phyloP scores from a whole-genome alignment of 1,140 invertebrate genomes.

The Magallana gigas region DNA sequence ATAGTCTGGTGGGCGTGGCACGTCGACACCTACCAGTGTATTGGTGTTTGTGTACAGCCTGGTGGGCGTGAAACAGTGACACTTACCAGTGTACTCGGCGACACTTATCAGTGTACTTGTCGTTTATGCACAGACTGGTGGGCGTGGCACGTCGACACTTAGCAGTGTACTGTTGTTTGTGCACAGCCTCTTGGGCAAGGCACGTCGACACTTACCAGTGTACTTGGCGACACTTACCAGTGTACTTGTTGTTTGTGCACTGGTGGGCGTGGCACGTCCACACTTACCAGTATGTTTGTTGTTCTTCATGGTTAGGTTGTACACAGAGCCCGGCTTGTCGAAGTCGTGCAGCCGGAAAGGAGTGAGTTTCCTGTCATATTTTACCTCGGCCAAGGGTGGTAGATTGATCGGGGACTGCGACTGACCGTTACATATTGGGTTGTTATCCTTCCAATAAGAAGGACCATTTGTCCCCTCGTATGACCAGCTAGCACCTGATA shows the following conservation, averaged over 20 bases:
- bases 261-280: neutral
- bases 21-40: slow-evolving; percentile 30
- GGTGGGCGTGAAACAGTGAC: too few relatives aligned
- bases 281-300: slow-evolving; percentile 39
- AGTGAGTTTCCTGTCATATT: slow-evolving; percentile 18
- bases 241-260: too few relatives aligned
- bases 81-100: too few relatives aligned
- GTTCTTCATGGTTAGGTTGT: slow-evolving; percentile 41
- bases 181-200: too few relatives aligned
- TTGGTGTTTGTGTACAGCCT: neutral
- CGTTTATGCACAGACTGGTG: too few relatives aligned
- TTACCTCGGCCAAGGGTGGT: slow-evolving; percentile 14
- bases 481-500: neutral
- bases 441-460: neutral
- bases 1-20: too few relatives aligned
- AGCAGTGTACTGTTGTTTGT: too few relatives aligned
- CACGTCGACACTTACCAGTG: slow-evolving; percentile 31
- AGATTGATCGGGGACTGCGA: slow-evolving; percentile 41
- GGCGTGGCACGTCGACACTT: too few relatives aligned
- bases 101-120: too few relatives aligned
- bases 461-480: slow-evolving; percentile 10
- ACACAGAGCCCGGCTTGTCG: neutral
- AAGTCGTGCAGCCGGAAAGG: slow-evolving; percentile 39
- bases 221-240: neutral
- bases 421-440: neutral